Evolutionary conservation across 2,113 vertebrate genomes (phyloP).

Genomic region (Orthonyx spaldingii): DNA sequence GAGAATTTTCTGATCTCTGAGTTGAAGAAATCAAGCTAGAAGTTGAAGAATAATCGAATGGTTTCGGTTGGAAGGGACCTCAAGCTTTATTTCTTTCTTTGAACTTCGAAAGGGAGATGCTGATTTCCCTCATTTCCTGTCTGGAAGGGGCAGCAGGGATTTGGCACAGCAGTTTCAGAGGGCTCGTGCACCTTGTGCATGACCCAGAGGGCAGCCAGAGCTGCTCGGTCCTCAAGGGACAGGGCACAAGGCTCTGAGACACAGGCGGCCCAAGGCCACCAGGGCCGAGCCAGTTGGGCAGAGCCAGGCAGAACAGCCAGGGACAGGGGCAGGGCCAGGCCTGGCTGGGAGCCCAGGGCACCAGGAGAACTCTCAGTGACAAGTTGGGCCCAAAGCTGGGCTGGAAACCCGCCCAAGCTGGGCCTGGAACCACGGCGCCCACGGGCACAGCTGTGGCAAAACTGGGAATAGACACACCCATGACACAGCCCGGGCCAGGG

Average conservation of each 20-base stretch:
- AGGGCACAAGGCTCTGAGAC: neutral
- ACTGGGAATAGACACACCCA: rapidly evolving
- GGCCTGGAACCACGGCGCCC: neutral
- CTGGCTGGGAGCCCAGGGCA: neutral
- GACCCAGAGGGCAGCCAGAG: neutral
- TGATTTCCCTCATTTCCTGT: neutral
- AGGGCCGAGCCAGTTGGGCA: neutral
- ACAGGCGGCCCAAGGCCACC: too few relatives aligned
- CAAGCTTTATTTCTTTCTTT: neutral
- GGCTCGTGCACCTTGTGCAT: rapidly evolving
- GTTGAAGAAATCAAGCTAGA: neutral
- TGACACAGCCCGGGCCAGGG: too few relatives aligned
- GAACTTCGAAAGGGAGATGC: neutral
- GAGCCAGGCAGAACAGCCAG: neutral
- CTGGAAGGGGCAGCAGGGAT: rapidly evolving
- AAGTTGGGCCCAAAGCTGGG: neutral
- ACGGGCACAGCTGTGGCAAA: rapidly evolving
- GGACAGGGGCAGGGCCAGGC: neutral
- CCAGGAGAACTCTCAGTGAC: rapidly evolving
- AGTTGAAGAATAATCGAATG: neutral
- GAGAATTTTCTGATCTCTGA: neutral
- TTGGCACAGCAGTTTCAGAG: neutral
- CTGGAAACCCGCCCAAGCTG: neutral
- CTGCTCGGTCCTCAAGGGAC: rapidly evolving
- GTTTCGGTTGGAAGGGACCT: neutral